phyloP scores from a whole-genome alignment of 2,113 vertebrate species.

The Alaudala cheleensis region DNA sequence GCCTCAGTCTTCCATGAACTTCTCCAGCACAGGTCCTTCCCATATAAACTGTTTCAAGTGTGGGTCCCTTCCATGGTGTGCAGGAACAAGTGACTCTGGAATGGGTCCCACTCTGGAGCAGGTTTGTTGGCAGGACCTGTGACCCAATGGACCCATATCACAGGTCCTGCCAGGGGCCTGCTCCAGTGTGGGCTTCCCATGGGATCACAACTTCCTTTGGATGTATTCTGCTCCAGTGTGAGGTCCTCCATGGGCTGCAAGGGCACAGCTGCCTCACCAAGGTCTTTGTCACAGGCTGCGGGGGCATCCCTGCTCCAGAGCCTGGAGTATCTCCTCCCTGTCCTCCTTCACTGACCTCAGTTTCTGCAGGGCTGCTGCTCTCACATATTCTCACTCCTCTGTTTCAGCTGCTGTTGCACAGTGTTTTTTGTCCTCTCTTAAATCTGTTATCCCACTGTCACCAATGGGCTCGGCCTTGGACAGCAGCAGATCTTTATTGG shows the following conservation, averaged over 20 bases:
- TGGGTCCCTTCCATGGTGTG: neutral
- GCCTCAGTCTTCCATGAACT: neutral
- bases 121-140: neutral
- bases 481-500: neutral
- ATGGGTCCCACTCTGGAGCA: fast-evolving
- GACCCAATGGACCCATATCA: fast-evolving
- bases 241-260: neutral
- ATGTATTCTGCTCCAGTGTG: neutral
- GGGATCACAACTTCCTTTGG: neutral
- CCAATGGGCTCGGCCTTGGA: fast-evolving
- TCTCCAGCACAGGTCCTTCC: neutral
- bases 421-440: neutral
- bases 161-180: neutral
- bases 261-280: neutral
- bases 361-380: neutral
- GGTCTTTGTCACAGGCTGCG: neutral
- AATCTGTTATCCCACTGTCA: neutral
- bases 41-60: neutral
- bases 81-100: neutral
- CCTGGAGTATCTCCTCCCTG: neutral
- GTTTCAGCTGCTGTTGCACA: neutral
- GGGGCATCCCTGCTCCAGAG: neutral
- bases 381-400: neutral
- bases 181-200: neutral
- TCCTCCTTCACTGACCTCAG: neutral